Evolutionary conservation across 2,797 vertebrate genomes (phyloP), one percentile per base, ranked within the genome.

Genomic region (Hydrophis major): DNA sequence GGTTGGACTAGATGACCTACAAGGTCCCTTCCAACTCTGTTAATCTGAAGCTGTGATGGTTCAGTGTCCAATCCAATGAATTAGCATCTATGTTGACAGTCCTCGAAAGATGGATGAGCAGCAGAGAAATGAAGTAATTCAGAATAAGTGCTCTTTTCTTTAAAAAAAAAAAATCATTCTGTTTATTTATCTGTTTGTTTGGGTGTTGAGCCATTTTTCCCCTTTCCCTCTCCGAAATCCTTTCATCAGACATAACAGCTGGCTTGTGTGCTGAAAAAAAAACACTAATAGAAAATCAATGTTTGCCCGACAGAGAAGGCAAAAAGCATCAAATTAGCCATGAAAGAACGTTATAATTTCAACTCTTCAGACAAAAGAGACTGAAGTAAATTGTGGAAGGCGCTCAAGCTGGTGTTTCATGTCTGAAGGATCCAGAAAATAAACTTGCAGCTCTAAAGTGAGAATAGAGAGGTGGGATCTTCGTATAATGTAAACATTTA

Each of bases 261-360:
- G 28, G 22, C 88, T 95, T 37, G 1, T 37, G 86, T 61, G 93
- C 47, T 93, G 90, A 89, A 37, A 95, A 66, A 87, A 96, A 6
- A 87, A 42, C 42, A 86, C 32, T 94, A 93, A 94, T 56, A 87
- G 93, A 93, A 96, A 95, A 94, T 89, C 95, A 92, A 28, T 94
- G 56, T 37, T 95, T 95, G 47, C 63, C 91, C 93, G 93, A 92
- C 60, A 27, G 63, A 94, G 87, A 89, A 92, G 57, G 89, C 87
- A 53, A 55, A 92, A 93, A 16, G 14, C 22, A 92, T 88, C 50
- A 89, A 92, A 89, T 57, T 50, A 94, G 59, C 92, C 87, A 53
- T 69, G 93, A 92, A 87, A 91, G 69, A 47, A 60, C 16, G 4
- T 78, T 92, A 78, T 86, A 93, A 94, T 90, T 90, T 93, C 50